These are phyloP conservation scores for Cantharis nigra DNA, from an alignment of 2,888 invertebrate species.

Conservation along the genomic window DNA sequence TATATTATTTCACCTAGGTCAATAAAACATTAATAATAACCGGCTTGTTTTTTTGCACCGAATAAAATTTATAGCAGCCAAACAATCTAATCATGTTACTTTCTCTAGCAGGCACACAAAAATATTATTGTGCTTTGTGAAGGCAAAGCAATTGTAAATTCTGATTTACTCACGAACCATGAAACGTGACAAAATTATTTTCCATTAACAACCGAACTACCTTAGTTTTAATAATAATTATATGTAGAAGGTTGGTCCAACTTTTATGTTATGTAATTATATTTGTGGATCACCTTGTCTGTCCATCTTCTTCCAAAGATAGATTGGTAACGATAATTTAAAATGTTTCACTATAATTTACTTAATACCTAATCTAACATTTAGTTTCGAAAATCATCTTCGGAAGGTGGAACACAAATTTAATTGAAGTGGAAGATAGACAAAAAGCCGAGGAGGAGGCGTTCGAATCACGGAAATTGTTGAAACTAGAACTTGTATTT, in stretches of 20 bases:
- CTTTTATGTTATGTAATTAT: slow-evolving; percentile 9
- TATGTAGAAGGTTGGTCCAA: background rate
- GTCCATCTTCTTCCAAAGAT: slow-evolving; percentile 7
- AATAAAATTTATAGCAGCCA: background rate
- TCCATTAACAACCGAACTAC: background rate
- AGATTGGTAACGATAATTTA: background rate
- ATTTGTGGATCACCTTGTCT: slow-evolving; percentile 18
- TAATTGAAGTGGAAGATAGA: background rate
- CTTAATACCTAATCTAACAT: background rate
- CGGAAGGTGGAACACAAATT: background rate
- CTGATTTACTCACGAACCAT: background rate
- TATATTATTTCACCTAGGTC: background rate
- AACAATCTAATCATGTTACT: background rate
- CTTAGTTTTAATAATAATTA: background rate
- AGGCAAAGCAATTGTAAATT: background rate
- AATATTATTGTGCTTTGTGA: background rate
- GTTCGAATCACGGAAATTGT: slow-evolving; percentile 10
- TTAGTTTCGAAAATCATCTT: background rate
- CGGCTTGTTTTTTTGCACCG: background rate
- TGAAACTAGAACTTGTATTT: slow-evolving; percentile 11
- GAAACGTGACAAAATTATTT: slow-evolving; percentile 3
- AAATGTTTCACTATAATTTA: slow-evolving; percentile 4
- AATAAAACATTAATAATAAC: background rate
- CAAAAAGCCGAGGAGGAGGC: background rate
- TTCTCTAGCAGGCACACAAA: background rate